A percentile compares a stretch with the other conserved stretches of the same genome.
Conservation (phyloP, 2,797 vertebrate species). For the Aplochiton taeniatus region DNA sequence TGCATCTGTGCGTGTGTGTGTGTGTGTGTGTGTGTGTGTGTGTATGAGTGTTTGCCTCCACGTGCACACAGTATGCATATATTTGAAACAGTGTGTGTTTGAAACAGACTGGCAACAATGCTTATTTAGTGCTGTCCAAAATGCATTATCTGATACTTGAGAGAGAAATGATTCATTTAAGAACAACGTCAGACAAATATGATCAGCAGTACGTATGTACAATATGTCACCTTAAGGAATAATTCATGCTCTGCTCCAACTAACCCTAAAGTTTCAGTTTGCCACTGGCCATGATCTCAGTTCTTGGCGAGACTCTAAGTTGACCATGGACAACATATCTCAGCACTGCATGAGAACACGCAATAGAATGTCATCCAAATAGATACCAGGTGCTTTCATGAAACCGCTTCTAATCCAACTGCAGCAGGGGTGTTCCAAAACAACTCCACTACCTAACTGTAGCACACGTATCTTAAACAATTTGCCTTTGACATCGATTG, state of each 20-base stretch:
- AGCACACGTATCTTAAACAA: no score
- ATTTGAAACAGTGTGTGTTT: no score
- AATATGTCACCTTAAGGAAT: constrained; percentile 9
- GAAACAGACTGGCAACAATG: no score
- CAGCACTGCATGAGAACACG: constrained; percentile 53
- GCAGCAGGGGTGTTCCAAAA: background rate
- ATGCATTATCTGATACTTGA: no score
- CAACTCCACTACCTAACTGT: no score
- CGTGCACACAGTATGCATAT: no score
- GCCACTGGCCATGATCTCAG: constrained; percentile 41
- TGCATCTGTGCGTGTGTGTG: constrained; percentile 35
- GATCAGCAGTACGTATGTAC: background rate
- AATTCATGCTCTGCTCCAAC: constrained; percentile 34
- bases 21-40: constrained; percentile 23
- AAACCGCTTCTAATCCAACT: constrained; percentile 32
- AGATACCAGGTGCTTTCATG: constrained; percentile 68
- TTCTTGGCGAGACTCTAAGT: constrained; percentile 40
- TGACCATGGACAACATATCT: constrained; percentile 38
- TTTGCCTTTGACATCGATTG: no score
- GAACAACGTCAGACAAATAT: no score
- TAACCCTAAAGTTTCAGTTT: constrained; percentile 43
- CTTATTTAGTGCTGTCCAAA: no score
- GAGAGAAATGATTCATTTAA: no score
- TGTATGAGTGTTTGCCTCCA: constrained; percentile 14
- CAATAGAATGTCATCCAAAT: constrained; percentile 62